Evolutionary conservation across 2,113 vertebrate species (phyloP).

Genomic region (Bufo gargarizans): DNA sequence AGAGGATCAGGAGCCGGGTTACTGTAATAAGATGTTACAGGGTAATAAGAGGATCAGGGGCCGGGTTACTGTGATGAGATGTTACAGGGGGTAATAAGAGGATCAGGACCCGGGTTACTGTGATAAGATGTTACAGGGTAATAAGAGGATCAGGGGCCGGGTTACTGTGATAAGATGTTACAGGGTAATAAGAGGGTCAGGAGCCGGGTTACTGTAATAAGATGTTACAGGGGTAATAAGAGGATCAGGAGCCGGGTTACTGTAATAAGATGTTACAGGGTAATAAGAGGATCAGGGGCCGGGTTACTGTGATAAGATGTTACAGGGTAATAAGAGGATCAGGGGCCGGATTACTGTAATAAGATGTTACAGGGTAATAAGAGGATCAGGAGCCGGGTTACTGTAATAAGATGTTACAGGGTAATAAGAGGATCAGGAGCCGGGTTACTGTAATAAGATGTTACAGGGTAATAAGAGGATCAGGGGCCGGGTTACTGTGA

Average conservation of each 20-base stretch:
- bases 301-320: too few relatives aligned
- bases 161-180: too few relatives aligned
- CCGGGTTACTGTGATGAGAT: neutral
- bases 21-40: constrained; percentile 5
- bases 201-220: too few relatives aligned
- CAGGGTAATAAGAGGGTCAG: too few relatives aligned
- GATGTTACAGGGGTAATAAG: too few relatives aligned
- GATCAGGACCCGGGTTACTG: neutral
- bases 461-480: neutral
- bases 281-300: too few relatives aligned
- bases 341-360: neutral
- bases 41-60: neutral
- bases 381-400: constrained; percentile 10
- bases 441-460: constrained; percentile 27
- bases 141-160: neutral
- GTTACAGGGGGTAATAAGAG: neutral
- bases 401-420: constrained; percentile 21
- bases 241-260: too few relatives aligned
- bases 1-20: neutral
- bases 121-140: neutral
- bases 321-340: too few relatives aligned
- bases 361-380: constrained; percentile 25
- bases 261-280: too few relatives aligned
- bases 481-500: neutral
- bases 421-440: constrained; percentile 21